Conservation (phyloP, 2,888 invertebrate genomes). For the Apodemia duryi region DNA sequence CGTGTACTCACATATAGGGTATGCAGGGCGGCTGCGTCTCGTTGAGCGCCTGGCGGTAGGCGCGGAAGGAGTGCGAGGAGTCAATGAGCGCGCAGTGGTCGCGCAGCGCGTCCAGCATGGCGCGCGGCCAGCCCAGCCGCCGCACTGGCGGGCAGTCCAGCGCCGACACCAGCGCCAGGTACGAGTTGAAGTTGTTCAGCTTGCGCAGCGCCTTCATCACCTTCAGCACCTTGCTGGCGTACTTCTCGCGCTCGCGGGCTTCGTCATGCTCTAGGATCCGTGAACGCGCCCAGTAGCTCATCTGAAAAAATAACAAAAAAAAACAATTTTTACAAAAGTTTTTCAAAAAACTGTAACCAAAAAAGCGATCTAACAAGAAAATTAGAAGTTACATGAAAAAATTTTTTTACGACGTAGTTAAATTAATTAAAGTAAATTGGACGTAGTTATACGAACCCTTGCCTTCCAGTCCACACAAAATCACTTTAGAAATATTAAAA, state of each 20-base stretch:
- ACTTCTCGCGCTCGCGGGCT: conserved; percentile 96
- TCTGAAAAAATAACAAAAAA: conserved; percentile 47
- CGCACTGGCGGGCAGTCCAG: conserved; percentile 96
- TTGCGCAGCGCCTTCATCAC: conserved; percentile 98
- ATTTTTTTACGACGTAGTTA: too few relatives aligned
- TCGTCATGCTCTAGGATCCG: conserved; percentile 94
- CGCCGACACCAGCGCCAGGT: conserved; percentile 96
- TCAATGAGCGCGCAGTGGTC: conserved; percentile 98
- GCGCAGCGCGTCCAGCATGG: conserved; percentile 93
- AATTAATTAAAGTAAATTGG: too few relatives aligned
- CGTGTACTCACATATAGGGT: conserved; percentile 93
- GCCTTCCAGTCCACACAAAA: too few relatives aligned
- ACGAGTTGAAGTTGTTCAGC: conserved; percentile 99
- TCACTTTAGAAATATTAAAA: too few relatives aligned
- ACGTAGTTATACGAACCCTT: too few relatives aligned
- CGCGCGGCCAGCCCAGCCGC: conserved; percentile 95
- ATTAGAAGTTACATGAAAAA: too few relatives aligned
- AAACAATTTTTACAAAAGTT: too few relatives aligned
- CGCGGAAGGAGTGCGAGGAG: conserved; percentile 97
- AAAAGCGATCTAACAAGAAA: too few relatives aligned
- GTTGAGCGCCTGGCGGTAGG: conserved; percentile 95
- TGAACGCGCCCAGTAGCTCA: conserved; percentile 99
- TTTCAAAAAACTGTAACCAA: too few relatives aligned
- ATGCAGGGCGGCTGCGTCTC: conserved; percentile 99
- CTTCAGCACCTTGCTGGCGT: conserved; percentile 96